Base-by-base conservation (phyloP, 2,888 invertebrate genomes). In the Myopa testacea region DNA sequence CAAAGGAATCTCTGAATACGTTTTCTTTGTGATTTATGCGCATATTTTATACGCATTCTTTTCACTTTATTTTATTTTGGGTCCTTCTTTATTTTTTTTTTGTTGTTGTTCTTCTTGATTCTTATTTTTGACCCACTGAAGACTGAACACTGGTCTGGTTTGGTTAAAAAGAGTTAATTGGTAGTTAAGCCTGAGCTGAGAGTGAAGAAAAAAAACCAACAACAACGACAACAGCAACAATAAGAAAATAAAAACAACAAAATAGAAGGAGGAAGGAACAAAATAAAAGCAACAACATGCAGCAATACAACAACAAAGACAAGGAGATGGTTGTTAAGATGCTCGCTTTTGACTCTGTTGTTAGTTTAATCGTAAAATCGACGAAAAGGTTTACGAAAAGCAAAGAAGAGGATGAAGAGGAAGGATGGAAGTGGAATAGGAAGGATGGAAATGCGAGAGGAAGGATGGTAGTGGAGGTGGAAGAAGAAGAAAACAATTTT, bases 1-100 rank as follows among this genome's bases (percentile, higher is more conserved):
- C 12, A 45, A 14, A 34, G 67, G 75, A 75, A 75, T 75, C 38
- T 45, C 45, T 45, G 45, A 45, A 45, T 45, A 45, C 6, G 8
- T 40, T 6, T 8, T 8, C 2, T 40, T 52, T 67, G 67, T 75
- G 75, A 75, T 75, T 75, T 75, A 75, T 75, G 75, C 75, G 75
- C 75, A 75, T 75, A 55, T 75, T 67, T 45, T 38, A 75, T 68
- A 67, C 67, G 40, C 55, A 62, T 62, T 40, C 5, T 45, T 19
- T 34, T 26, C 7, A 37, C 14, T 37, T 26, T 7, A 37, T 4
- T 7, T 37, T 38, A 16, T 38, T 65, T 55, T 6, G 10, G 26
- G 26, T 26, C 26, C n/a, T 38, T 71, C 14, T 16, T 69, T n/a
- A 26, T 14, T 12, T 19, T n/a, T 14, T 26, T 4, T 70, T 3